phyloP scores from a whole-genome alignment of 2,797 vertebrate genomes.

The Podargus strigoides region DNA sequence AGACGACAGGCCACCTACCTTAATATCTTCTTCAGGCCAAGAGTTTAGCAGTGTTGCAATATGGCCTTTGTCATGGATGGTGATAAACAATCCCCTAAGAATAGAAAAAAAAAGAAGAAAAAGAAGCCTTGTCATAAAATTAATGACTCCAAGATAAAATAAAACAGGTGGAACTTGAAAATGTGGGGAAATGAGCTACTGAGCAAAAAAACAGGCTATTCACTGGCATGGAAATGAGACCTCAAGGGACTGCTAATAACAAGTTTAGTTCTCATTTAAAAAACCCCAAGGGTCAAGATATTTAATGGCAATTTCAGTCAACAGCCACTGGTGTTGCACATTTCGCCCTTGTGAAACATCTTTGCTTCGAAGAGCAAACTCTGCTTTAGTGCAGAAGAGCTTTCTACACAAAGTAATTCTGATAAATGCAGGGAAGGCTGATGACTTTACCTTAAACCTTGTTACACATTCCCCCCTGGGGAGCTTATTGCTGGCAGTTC shows the following conservation, averaged over 20 bases:
- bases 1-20: constrained; percentile 75
- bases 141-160: background rate
- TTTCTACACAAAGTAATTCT: background rate
- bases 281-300: background rate
- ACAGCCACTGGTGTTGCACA: background rate
- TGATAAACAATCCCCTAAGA: constrained; percentile 94
- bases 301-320: background rate
- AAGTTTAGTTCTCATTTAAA: background rate
- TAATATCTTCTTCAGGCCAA: constrained; percentile 94
- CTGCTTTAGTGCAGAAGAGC: background rate
- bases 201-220: background rate
- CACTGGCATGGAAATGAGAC: background rate
- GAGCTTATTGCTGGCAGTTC: background rate
- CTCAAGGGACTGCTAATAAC: background rate
- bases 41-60: constrained; percentile 94
- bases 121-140: constrained; percentile 23
- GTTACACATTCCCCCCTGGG: background rate
- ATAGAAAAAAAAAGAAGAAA: background rate
- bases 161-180: background rate
- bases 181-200: background rate
- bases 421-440: background rate
- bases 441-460: background rate
- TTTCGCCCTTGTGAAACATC: background rate
- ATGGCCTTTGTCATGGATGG: constrained; percentile 95
- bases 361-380: background rate